Conservation (phyloP, 2,113 vertebrate genomes). For the Electrona antarctica region DNA sequence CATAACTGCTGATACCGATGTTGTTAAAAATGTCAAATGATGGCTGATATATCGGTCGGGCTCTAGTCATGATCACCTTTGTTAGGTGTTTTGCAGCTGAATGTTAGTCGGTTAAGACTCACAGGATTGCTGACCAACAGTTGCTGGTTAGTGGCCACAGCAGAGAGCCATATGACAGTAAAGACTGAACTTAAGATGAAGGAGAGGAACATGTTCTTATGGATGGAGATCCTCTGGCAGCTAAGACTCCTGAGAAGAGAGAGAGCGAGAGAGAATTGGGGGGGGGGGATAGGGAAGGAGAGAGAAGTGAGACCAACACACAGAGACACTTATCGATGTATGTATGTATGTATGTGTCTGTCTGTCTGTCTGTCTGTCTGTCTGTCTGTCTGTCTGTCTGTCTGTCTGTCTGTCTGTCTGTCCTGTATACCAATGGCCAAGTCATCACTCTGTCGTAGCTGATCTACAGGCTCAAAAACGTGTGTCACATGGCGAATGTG, state of each 20-base stretch:
- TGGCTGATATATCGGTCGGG: too few species aligned
- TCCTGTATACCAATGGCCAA: too few species aligned
- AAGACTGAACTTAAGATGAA: conserved; percentile 81
- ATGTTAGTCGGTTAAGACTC: conserved; percentile 34
- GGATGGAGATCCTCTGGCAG: conserved; percentile 83
- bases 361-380: too few species aligned
- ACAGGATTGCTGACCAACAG: conserved; percentile 65
- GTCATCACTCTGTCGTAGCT: too few species aligned
- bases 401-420: too few species aligned
- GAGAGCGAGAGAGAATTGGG: not conserved
- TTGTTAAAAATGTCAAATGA: too few species aligned
- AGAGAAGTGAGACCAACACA: not conserved
- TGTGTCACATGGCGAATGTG: too few species aligned
- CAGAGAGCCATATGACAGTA: conserved; percentile 74
- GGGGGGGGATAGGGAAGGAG: not conserved
- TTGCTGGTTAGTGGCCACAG: conserved; percentile 36
- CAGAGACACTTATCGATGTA: too few species aligned
- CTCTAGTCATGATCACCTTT: not conserved
- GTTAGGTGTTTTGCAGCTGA: not conserved
- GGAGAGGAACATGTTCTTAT: conserved; percentile 84
- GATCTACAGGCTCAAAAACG: too few species aligned
- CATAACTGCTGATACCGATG: too few species aligned
- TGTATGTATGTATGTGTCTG: too few species aligned
- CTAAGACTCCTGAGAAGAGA: conserved; percentile 74
- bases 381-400: too few species aligned